These are phyloP conservation scores for Tympanuchus pallidicinctus DNA, from an alignment of 2,113 vertebrate species.

Conservation along the genomic window DNA sequence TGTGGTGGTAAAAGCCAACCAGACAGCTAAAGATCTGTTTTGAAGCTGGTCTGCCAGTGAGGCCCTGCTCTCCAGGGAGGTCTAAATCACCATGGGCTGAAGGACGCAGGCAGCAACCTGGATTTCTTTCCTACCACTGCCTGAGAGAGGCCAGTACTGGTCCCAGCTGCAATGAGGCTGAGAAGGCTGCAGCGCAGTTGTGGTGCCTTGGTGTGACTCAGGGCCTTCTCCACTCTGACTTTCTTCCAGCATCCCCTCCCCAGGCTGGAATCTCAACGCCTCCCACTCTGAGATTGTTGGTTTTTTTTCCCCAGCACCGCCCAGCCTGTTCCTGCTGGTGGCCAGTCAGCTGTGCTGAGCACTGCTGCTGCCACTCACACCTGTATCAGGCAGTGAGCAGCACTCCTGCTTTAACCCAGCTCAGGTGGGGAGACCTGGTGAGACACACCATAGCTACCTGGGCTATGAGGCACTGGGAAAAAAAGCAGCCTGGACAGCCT, in stretches of 20 bases:
- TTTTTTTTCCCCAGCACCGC: background rate
- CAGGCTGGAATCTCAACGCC: background rate
- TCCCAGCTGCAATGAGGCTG: rapidly evolving
- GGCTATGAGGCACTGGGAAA: background rate
- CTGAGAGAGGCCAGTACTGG: background rate
- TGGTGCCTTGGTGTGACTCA: rapidly evolving
- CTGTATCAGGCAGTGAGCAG: background rate
- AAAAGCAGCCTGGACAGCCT: background rate
- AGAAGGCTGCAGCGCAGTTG: background rate
- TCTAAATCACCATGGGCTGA: background rate
- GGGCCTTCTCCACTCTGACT: background rate
- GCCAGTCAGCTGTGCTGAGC: background rate
- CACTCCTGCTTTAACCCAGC: background rate
- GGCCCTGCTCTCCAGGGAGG: background rate
- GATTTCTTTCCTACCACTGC: rapidly evolving
- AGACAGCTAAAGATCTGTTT: rapidly evolving
- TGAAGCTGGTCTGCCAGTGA: rapidly evolving
- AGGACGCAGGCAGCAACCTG: background rate
- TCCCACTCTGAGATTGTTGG: background rate
- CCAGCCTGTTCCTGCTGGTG: background rate
- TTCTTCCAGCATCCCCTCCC: background rate
- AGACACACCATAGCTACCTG: background rate
- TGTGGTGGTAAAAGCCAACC: background rate
- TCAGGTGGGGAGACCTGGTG: rapidly evolving
- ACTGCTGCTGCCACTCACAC: background rate